A percentile compares a stretch with the other conserved stretches of the same genome.
phyloP scores from a whole-genome alignment of 2,888 invertebrate genomes.

The Acheta domesticus region DNA sequence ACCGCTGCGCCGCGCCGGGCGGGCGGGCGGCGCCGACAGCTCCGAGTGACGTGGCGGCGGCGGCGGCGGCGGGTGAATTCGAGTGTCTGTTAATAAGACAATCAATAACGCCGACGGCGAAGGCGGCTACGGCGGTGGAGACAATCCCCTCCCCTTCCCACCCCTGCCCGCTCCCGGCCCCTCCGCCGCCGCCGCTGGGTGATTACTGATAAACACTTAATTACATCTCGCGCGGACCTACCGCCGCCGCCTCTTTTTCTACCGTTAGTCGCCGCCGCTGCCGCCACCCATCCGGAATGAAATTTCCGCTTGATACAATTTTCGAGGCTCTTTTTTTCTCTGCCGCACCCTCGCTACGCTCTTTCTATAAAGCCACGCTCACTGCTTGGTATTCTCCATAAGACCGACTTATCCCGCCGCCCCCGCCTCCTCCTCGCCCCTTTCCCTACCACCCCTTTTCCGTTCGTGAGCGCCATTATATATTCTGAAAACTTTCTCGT shows the following conservation, averaged over 20 bases:
- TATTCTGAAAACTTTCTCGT: conserved; percentile 18
- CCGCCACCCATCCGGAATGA: conserved; percentile 5
- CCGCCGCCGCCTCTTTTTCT: neutral
- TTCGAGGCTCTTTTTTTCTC: neutral
- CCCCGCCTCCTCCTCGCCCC: neutral
- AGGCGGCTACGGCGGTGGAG: neutral
- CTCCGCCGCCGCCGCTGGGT: neutral
- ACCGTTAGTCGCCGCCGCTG: neutral
- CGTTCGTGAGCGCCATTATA: conserved; percentile 18
- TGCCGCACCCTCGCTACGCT: neutral
- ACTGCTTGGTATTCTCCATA: conserved; percentile 2
- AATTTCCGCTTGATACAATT: conserved; percentile 18
- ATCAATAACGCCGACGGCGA: neutral
- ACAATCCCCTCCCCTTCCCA: conserved; percentile 11
- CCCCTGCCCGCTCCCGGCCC: neutral
- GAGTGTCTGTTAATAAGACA: conserved; percentile 9
- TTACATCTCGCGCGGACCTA: neutral
- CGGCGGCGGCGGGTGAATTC: neutral
- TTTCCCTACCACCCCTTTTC: neutral
- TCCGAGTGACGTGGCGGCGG: neutral
- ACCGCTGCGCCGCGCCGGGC: neutral
- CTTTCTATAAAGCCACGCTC: neutral
- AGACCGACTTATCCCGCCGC: conserved; percentile 10
- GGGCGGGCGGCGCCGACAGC: neutral
- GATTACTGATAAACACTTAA: conserved; percentile 18